Percentiles rank a stretch among this genome's conserved stretches.
phyloP scores from a whole-genome alignment of 2,797 vertebrate species.

The Gymnopithys bicolor region DNA sequence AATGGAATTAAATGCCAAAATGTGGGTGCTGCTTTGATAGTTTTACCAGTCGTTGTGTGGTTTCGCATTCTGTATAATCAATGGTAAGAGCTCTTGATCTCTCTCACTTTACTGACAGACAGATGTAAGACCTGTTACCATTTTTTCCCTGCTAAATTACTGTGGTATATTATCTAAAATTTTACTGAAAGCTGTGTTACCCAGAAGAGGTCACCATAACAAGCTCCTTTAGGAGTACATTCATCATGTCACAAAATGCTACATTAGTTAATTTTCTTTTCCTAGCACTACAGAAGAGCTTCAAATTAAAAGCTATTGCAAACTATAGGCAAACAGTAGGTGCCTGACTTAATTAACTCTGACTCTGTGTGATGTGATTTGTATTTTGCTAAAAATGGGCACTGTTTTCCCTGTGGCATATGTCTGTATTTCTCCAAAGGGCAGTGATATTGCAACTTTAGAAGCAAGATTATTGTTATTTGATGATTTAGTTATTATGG shows the following conservation, averaged over 20 bases:
- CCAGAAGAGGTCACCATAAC: not conserved
- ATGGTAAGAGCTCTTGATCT: not conserved
- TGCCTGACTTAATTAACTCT: slow-evolving; percentile 60
- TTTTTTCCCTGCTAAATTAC: not conserved
- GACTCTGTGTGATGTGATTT: slow-evolving; percentile 23
- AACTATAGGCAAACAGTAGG: slow-evolving; percentile 48
- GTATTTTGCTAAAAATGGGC: slow-evolving; percentile 3
- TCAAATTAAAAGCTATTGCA: slow-evolving; percentile 26
- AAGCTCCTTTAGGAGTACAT: not conserved
- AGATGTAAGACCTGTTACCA: not conserved
- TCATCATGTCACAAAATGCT: not conserved
- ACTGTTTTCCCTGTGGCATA: not conserved
- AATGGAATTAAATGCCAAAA: not conserved
- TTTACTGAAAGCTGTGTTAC: not conserved
- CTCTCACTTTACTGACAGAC: not conserved
- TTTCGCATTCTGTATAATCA: not conserved
- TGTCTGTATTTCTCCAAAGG: slow-evolving; percentile 30
- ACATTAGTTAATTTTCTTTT: slow-evolving; percentile 21
- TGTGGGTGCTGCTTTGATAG: not conserved
- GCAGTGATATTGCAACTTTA: not conserved
- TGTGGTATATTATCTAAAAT: not conserved
- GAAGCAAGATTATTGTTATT: not conserved
- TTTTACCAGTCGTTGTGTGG: not conserved
- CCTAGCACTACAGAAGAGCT: not conserved
- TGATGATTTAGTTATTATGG: not conserved